phyloP scores from a whole-genome alignment of 2,797 vertebrate genomes.

The Etheostoma perlongum region DNA sequence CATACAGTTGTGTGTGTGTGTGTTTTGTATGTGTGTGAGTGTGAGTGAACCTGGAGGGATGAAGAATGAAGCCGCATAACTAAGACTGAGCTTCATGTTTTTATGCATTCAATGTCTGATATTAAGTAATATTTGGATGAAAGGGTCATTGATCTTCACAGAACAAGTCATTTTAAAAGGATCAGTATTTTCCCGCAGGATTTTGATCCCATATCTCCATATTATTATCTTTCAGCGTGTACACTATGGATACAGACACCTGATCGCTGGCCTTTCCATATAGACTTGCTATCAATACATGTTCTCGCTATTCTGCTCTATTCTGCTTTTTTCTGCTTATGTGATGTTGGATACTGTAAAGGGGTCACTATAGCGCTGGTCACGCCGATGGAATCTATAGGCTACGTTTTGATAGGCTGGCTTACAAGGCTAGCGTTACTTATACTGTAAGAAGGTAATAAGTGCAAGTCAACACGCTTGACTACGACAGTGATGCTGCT shows the following conservation, averaged over 20 bases:
- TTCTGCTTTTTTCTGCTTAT: not conserved
- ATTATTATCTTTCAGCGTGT: not conserved
- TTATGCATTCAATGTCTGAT: not conserved
- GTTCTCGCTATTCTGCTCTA: not conserved
- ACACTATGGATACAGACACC: not conserved
- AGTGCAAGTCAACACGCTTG: not conserved
- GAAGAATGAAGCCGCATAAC: not conserved
- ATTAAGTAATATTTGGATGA: not conserved
- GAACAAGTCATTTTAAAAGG: not conserved
- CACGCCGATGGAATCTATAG: not conserved
- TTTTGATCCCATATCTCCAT: not conserved
- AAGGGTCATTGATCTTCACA: not conserved
- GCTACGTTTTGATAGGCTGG: not conserved
- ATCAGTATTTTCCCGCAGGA: not conserved
- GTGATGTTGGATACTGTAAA: not conserved
- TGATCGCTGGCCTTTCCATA: not conserved
- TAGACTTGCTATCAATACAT: not conserved
- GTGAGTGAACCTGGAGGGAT: not conserved
- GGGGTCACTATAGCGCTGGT: not conserved
- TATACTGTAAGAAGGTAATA: not conserved
- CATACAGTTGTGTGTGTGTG: slow-evolving; percentile 25
- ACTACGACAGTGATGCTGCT: no score
- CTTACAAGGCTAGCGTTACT: not conserved
- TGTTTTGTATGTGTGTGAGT: not conserved
- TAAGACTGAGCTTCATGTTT: not conserved